Conservation (phyloP, 1,140 invertebrate genomes). For the Aphelinus atriplicis region DNA sequence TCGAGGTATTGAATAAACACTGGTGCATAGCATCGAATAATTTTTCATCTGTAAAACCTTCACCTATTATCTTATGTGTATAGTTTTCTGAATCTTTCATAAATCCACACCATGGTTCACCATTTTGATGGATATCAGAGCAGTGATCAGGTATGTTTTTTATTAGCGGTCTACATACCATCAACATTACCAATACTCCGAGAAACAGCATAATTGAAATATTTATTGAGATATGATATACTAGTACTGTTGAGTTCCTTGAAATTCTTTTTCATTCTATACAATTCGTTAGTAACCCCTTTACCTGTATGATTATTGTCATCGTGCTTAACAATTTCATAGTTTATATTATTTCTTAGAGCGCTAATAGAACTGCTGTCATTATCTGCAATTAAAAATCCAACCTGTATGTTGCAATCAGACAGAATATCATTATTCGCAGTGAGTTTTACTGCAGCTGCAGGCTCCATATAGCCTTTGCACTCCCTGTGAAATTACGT, state of each 20-base stretch:
- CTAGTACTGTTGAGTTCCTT: too few relatives aligned
- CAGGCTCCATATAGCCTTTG: conserved; percentile 20
- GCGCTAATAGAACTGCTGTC: conserved; percentile 39
- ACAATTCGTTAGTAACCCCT: conserved; percentile 37
- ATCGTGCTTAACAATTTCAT: conserved; percentile 40
- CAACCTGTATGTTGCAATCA: conserved; percentile 25
- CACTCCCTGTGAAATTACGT: conserved; percentile 33
- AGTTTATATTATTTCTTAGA: conserved; percentile 20
- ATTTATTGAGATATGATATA: too few relatives aligned
- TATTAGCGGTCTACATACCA: too few relatives aligned
- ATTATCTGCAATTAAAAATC: conserved; percentile 34
- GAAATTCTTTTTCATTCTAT: conserved; percentile 34
- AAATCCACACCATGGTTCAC: too few relatives aligned
- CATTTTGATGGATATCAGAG: too few relatives aligned
- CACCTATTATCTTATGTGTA: not conserved
- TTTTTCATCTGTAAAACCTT: conserved; percentile 26
- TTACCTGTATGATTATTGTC: conserved; percentile 44
- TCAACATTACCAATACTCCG: too few relatives aligned
- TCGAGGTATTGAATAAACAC: conserved; percentile 23
- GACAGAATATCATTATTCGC: conserved; percentile 30
- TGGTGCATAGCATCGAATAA: conserved; percentile 18
- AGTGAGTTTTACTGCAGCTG: conserved; percentile 20
- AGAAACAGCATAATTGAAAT: too few relatives aligned
- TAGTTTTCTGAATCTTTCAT: too few relatives aligned
- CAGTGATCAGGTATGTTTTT: too few relatives aligned